Percentiles rank a stretch among this genome's conserved stretches.
Evolutionary conservation across 2,113 vertebrate genomes (phyloP).

Genomic region (Alosa alosa): DNA sequence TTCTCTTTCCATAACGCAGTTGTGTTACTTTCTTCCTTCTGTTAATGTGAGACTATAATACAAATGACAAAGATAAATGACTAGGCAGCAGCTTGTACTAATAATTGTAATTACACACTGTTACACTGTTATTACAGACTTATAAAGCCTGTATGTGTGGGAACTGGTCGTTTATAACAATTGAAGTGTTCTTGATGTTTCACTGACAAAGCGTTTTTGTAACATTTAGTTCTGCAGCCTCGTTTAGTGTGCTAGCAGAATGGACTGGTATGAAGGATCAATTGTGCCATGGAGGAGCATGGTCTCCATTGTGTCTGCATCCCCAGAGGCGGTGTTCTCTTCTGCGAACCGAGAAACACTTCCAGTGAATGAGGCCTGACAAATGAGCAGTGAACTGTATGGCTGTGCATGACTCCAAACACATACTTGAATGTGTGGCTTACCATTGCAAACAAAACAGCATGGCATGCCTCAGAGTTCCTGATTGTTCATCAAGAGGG

Average conservation of each 20-base stretch:
- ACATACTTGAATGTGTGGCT: background rate
- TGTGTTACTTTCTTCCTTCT: background rate
- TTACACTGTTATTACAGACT: constrained; percentile 14
- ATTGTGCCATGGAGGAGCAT: background rate
- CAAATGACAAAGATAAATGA: background rate
- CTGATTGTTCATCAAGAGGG: background rate
- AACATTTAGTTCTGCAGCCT: background rate
- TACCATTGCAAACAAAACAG: background rate
- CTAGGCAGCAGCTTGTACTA: background rate
- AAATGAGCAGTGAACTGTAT: background rate
- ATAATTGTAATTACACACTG: background rate
- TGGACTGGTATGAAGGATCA: background rate
- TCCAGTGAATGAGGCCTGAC: background rate
- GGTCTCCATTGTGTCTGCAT: background rate
- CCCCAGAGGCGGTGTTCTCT: background rate
- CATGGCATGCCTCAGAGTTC: background rate
- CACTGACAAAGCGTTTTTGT: background rate
- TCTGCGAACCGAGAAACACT: background rate
- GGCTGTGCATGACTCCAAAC: background rate
- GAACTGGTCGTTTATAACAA: background rate
- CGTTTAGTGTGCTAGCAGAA: background rate
- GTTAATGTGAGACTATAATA: background rate
- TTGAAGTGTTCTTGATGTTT: background rate
- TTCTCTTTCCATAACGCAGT: background rate
- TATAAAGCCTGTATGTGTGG: background rate